Conservation (phyloP, 2,797 vertebrate species). For the Xiphophorus birchmanni region DNA sequence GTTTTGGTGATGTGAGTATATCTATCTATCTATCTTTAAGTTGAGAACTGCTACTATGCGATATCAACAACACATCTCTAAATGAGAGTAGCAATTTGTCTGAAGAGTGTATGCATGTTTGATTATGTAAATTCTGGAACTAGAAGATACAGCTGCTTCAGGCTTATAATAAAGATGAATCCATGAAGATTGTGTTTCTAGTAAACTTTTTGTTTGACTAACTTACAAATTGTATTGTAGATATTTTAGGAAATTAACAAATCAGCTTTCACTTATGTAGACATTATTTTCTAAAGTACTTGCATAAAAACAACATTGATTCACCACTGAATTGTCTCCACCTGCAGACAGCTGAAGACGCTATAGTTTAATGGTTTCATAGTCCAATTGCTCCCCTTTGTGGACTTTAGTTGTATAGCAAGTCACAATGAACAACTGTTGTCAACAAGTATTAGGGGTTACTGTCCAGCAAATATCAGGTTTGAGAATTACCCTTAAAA, state of each 20-base stretch:
- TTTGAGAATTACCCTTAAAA: neutral
- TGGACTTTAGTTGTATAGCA: constrained; percentile 46
- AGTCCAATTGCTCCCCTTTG: constrained; percentile 52
- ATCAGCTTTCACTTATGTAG: constrained; percentile 13
- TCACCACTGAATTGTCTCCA: constrained; percentile 52
- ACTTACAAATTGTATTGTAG: neutral
- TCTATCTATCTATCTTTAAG: constrained; percentile 31
- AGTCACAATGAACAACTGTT: neutral
- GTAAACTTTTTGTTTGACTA: constrained; percentile 2
- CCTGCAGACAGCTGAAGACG: constrained; percentile 41
- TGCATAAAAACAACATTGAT: constrained; percentile 10
- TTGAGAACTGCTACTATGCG: constrained; percentile 36
- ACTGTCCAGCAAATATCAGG: neutral
- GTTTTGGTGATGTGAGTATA: constrained; percentile 48
- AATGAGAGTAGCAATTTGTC: constrained; percentile 8
- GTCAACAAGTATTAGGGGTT: neutral
- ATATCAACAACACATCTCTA: constrained; percentile 30
- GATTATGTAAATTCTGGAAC: neutral
- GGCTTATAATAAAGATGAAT: constrained; percentile 18
- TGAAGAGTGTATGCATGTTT: neutral
- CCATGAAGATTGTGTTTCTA: neutral
- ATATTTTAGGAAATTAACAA: neutral
- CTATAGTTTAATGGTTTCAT: constrained; percentile 19
- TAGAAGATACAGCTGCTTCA: neutral
- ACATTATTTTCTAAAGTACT: constrained; percentile 8